These are phyloP conservation scores for Hippopotamyrus pictus DNA, from an alignment of 2,797 vertebrate genomes.

Conservation along the genomic window DNA sequence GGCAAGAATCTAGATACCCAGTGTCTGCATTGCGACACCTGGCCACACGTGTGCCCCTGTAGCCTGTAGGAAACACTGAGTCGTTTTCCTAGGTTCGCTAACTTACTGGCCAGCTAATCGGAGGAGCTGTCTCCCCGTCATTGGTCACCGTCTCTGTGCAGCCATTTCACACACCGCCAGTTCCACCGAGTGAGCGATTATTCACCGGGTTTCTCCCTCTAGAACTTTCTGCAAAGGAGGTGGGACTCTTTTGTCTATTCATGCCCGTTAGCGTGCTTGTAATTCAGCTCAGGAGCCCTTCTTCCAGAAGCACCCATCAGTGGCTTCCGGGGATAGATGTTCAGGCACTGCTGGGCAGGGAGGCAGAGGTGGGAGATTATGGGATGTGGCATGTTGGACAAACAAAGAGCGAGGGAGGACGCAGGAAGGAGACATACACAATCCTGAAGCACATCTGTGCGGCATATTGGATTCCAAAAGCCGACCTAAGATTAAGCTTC, in stretches of 20 bases:
- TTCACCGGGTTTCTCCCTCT: not conserved
- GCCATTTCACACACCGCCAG: not conserved
- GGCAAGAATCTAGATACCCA: not conserved
- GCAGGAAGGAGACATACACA: constrained; percentile 50
- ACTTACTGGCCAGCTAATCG: not conserved
- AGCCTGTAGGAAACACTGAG: not conserved
- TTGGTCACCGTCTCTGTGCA: not conserved
- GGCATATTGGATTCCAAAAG: constrained; percentile 58
- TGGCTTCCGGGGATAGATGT: not conserved
- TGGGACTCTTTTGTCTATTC: not conserved
- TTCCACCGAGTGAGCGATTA: not conserved
- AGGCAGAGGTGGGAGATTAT: constrained; percentile 22
- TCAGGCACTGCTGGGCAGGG: constrained; percentile 9
- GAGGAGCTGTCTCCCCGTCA: not conserved
- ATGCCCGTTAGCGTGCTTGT: not conserved
- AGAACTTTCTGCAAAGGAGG: constrained; percentile 19
- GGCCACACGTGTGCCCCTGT: not conserved
- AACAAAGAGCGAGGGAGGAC: constrained; percentile 59
- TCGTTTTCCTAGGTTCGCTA: not conserved
- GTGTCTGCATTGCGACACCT: not conserved
- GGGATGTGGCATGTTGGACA: constrained; percentile 42
- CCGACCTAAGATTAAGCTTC: not conserved
- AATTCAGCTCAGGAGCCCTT: not conserved
- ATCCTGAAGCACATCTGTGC: constrained; percentile 58
- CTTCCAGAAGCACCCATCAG: not conserved